Evolutionary conservation across 2,888 invertebrate genomes (phyloP), one percentile per base, ranked within the genome.

Genomic region (Synergus laeviventris): DNA sequence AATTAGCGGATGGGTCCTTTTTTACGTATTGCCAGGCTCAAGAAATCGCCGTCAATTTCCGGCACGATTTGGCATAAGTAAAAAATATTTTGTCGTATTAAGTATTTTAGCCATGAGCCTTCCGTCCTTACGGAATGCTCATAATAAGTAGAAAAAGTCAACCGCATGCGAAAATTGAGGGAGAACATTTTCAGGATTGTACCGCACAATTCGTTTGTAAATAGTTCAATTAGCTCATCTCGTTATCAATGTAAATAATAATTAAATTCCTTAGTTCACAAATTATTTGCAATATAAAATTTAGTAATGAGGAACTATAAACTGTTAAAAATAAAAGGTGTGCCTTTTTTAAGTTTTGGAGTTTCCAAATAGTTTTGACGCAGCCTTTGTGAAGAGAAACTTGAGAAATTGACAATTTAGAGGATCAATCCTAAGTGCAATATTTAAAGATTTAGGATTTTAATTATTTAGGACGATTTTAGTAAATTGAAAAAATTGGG

Each of bases 1-100:
- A 70, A 49, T 45, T 70, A n/a, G 70, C 49, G 70, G 31, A 70
- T 70, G 70, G 70, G 16, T 49, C 45, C 8, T 49, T 45, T 49
- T 70, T 70, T 70, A 36, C 49, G 42, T 49, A 49, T 24, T 11
- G n/a, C 45, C 45, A 70, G 70, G 70, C 70, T 70, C 70, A 70
- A 70, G 31, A 70, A 11, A 49, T 70, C 45, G 70, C 49, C 31
- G 49, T 12, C 31, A 70, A 70, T 70, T 70, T 70, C 16, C 21
- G 49, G 70, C 70, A 31, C 31, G 45, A 70, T 49, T 70, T 49
- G 49, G 49, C 4, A 70, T 70, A 70, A 45, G 70, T 49, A 45
- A 70, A 70, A 70, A 21, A 24, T 9, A 70, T 16, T 49, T 70
- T 70, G 14, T 70, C 31, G n/a, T 42, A 1, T 64, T 49, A 45